phyloP scores from a whole-genome alignment of 2,888 invertebrate genomes.

The Pseudanteris insignis region DNA sequence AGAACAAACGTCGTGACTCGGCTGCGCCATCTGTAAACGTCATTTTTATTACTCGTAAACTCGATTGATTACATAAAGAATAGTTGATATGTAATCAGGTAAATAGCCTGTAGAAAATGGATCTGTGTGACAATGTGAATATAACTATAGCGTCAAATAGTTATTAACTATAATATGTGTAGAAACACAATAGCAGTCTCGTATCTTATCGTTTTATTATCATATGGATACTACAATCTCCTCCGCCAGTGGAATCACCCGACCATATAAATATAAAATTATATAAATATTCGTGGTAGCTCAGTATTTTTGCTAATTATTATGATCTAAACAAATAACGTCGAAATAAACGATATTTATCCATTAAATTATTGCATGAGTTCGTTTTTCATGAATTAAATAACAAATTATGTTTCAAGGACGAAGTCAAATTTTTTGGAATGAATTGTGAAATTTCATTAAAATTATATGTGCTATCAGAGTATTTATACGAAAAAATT shows the following conservation, averaged over 20 bases:
- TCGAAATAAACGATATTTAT: too few relatives aligned
- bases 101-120: slow-evolving; percentile 59
- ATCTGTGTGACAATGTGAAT: slow-evolving; percentile 65
- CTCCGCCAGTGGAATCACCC: slow-evolving; percentile 35
- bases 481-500: too few relatives aligned
- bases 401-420: too few relatives aligned
- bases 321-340: too few relatives aligned
- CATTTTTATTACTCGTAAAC: too few relatives aligned
- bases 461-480: too few relatives aligned
- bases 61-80: slow-evolving; percentile 45
- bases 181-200: slow-evolving; percentile 33
- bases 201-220: slow-evolving; percentile 39
- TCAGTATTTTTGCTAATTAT: too few relatives aligned
- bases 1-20: slow-evolving; percentile 53
- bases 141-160: slow-evolving; percentile 54
- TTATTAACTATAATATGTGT: slow-evolving; percentile 40
- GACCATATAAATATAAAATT: slow-evolving; percentile 24
- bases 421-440: too few relatives aligned
- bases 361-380: too few relatives aligned
- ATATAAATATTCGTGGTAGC: slow-evolving; percentile 15
- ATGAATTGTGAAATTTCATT: too few relatives aligned
- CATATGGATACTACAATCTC: slow-evolving; percentile 37
- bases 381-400: too few relatives aligned
- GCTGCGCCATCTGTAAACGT: slow-evolving; percentile 58
- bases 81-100: slow-evolving; percentile 49